Percentiles rank a stretch among this genome's conserved stretches.
These are phyloP conservation scores for Martes martes DNA, from an alignment of 2,113 vertebrate species.

Conservation along the genomic window DNA sequence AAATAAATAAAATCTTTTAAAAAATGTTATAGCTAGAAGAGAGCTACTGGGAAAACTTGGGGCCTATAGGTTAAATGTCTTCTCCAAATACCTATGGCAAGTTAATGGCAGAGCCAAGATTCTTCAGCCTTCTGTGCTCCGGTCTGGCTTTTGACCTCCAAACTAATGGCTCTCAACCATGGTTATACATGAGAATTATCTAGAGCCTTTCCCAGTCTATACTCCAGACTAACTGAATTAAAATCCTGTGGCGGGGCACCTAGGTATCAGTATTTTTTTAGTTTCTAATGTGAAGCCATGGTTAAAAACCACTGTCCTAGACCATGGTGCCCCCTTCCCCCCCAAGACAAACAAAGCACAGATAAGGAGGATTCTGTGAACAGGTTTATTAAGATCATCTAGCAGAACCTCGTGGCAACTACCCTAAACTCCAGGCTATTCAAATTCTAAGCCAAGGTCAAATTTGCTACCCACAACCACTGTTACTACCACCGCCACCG, in stretches of 20 bases:
- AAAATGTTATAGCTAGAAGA: background rate
- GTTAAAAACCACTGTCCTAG: background rate
- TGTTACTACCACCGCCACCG: background rate
- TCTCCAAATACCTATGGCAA: background rate
- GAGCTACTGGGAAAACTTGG: background rate
- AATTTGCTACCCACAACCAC: background rate
- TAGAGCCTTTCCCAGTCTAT: background rate
- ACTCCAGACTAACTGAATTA: background rate
- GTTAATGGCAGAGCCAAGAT: background rate
- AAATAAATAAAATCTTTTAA: too few species aligned
- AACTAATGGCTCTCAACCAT: background rate
- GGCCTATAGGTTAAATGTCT: background rate
- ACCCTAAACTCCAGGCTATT: slow-evolving; percentile 17
- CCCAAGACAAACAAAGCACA: background rate
- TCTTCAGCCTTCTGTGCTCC: background rate
- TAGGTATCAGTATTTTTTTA: background rate
- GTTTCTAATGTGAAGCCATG: background rate
- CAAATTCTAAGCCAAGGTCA: background rate
- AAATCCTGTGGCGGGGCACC: background rate
- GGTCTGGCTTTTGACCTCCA: background rate
- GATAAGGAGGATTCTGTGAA: background rate
- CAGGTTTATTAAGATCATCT: slow-evolving; percentile 12
- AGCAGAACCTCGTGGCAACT: slow-evolving; percentile 9
- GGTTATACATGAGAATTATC: background rate
- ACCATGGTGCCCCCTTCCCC: background rate